phyloP scores from a whole-genome alignment of 2,113 vertebrate species.

The Poecile atricapillus region DNA sequence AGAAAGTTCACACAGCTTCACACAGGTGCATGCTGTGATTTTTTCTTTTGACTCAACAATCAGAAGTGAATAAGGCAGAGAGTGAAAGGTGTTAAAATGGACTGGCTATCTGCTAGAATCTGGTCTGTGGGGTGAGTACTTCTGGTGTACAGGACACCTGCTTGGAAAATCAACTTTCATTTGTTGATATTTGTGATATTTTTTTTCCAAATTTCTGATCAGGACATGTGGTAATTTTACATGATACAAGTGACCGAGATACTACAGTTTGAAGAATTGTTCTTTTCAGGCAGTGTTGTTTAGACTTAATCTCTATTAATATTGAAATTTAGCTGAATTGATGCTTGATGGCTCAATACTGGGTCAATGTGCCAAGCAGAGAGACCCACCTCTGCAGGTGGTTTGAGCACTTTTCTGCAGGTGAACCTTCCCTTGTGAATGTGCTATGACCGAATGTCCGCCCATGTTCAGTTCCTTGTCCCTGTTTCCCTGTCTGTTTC shows the following conservation, averaged over 20 bases:
- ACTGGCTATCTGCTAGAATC: background rate
- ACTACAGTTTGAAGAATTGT: background rate
- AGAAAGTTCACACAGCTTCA: background rate
- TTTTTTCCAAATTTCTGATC: background rate
- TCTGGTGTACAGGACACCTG: background rate
- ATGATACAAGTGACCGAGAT: fast-evolving
- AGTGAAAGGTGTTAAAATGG: background rate
- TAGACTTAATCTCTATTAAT: background rate
- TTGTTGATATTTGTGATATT: background rate
- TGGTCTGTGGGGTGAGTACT: background rate
- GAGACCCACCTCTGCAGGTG: background rate
- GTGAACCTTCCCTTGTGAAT: background rate
- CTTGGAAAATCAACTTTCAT: background rate
- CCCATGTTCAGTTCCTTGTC: background rate
- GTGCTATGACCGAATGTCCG: background rate
- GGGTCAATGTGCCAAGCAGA: background rate
- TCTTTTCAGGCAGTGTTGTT: background rate
- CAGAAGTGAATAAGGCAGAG: background rate
- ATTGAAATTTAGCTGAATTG: background rate
- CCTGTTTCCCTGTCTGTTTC: background rate
- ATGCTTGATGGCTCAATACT: background rate
- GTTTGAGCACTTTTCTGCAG: background rate
- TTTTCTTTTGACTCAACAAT: background rate
- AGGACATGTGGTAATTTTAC: background rate
- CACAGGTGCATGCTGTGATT: fast-evolving